These are phyloP conservation scores for Pongo abelii DNA, from an alignment of 2,113 vertebrate species.

Conservation along the genomic window DNA sequence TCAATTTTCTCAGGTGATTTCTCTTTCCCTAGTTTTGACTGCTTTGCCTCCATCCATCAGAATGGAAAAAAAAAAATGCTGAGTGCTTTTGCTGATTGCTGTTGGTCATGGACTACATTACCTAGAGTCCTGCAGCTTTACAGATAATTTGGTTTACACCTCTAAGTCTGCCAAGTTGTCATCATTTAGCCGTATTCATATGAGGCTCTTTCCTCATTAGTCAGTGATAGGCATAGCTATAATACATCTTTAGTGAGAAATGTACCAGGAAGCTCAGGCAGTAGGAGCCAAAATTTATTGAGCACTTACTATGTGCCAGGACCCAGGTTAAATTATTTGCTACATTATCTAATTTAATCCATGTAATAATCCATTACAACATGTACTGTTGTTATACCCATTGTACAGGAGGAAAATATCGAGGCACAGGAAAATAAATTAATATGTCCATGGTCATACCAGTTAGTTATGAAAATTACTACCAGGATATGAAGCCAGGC, in stretches of 20 bases:
- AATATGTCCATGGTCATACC: background rate
- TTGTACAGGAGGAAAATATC: background rate
- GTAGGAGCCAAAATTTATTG: background rate
- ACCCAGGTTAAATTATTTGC: background rate
- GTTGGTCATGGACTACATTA: background rate
- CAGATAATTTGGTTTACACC: background rate
- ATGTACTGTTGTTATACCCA: background rate
- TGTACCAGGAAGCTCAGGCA: background rate
- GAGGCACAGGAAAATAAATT: background rate
- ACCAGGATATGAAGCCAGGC: background rate
- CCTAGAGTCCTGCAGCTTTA: background rate
- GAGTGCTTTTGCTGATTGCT: background rate
- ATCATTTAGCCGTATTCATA: background rate
- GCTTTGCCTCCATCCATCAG: background rate
- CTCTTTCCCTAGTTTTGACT: background rate
- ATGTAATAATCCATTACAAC: background rate
- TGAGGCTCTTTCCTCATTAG: background rate
- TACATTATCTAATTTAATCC: background rate
- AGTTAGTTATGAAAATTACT: background rate
- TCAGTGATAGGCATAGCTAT: background rate
- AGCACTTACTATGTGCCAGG: background rate
- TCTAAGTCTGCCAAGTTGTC: background rate
- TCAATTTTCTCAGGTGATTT: slow-evolving; percentile 34
- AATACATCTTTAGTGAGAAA: background rate
- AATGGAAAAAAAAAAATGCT: background rate